A percentile compares a stretch with the other conserved stretches of the same genome.
Conservation (phyloP, 2,113 vertebrate genomes). For the Forbesichthys agassizii region DNA sequence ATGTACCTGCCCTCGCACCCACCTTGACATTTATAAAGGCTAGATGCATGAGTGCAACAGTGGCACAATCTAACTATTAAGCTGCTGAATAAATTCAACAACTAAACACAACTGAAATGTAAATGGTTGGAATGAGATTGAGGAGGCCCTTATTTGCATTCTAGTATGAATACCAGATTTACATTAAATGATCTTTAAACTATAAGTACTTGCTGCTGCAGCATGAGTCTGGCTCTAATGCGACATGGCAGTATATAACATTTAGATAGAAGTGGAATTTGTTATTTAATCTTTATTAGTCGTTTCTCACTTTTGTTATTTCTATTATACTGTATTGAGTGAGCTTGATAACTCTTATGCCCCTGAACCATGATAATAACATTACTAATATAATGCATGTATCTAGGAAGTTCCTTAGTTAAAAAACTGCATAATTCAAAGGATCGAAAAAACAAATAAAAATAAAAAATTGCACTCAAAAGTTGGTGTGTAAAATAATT, state of each 20-base stretch:
- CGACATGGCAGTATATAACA: too few relatives aligned
- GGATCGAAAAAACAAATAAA: too few relatives aligned
- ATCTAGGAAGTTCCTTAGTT: too few relatives aligned
- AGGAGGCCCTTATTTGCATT: slow-evolving; percentile 51
- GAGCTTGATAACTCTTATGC: too few relatives aligned
- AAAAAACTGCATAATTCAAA: too few relatives aligned
- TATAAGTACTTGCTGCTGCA: not conserved
- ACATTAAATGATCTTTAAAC: slow-evolving; percentile 3
- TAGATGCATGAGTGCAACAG: not conserved
- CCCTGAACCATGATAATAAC: not conserved
- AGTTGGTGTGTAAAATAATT: too few relatives aligned
- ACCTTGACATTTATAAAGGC: slow-evolving; percentile 5
- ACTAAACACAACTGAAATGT: slow-evolving; percentile 20
- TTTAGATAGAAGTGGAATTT: too few relatives aligned
- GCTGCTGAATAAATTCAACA: slow-evolving; percentile 13
- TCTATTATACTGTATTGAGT: too few relatives aligned
- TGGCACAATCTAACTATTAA: slow-evolving; percentile 20
- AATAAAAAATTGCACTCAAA: too few relatives aligned
- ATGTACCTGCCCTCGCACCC: not conserved
- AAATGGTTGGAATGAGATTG: slow-evolving; percentile 39
- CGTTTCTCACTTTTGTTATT: too few relatives aligned
- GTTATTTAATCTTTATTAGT: too few relatives aligned
- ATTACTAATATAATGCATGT: not conserved
- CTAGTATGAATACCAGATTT: slow-evolving; percentile 31
- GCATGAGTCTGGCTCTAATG: too few relatives aligned